Evolutionary conservation across 1,140 invertebrate species (phyloP), one percentile per base, ranked within the genome.

Genomic region (Panulirus ornatus): DNA sequence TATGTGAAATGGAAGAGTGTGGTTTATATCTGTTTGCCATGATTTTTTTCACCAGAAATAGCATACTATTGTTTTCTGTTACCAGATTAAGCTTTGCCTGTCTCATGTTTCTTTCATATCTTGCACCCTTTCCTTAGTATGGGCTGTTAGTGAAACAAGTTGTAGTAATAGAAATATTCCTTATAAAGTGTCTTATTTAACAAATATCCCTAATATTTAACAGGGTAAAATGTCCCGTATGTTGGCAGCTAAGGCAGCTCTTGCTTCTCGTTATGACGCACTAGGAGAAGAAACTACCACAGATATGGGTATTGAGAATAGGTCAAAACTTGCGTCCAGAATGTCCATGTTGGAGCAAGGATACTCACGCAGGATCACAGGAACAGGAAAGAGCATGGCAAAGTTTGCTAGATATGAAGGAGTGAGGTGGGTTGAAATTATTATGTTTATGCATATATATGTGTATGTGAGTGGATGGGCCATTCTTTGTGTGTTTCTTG

Each of bases 251-350:
- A 99, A 99, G 94, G 96, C 98, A 1, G 95, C 99, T 0, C 94
- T 99, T 11, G 98, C 98, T 0, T 97, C 97, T 0, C 96, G 99
- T 92, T 97, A 99, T 0, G 99, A 99, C 95, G 99, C 99, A 2
- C 95, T 99, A 22, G 98, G 98, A 9, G 99, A 99, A 93, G 97
- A 97, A 78, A 96, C 93, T 0, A 95, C 94, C 1, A 96, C 96
- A 92, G 97, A 97, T 83, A 93, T 99, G 1, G 98, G 98, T 8
- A 95, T 96, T 0, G 96, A 98, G 93, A 97, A 98, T 93, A 97
- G 97, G 93, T 97, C 96, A 0, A 98, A 97, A 93, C 94, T 99
- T 54, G 98, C 99, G 94, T 94, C 95, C 0, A 95, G 96, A 82
- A 93, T 99, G 14, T 94, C 96, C 75, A 91, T 96, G 40, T 93